These are phyloP conservation scores for Gobio gobio DNA, from an alignment of 2,113 vertebrate genomes.

Conservation along the genomic window DNA sequence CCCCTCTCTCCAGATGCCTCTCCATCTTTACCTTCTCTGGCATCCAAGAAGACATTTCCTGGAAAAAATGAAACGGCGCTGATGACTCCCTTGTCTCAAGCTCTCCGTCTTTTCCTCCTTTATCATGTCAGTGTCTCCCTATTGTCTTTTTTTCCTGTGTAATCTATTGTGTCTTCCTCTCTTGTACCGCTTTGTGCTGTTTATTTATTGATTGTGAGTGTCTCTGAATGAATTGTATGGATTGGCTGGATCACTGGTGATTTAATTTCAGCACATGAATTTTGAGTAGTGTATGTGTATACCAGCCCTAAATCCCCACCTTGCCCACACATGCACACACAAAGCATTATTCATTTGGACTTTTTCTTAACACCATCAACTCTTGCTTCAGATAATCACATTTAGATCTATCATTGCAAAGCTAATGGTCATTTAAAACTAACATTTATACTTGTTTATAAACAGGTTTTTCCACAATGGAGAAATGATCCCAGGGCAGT, in stretches of 20 bases:
- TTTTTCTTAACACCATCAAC: slow-evolving; percentile 35
- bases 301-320: not conserved
- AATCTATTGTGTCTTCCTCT: slow-evolving; percentile 16
- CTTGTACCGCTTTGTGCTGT: not conserved
- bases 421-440: slow-evolving; percentile 37
- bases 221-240: slow-evolving; percentile 30
- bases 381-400: slow-evolving; percentile 48
- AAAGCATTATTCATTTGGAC: slow-evolving; percentile 32
- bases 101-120: slow-evolving; percentile 24
- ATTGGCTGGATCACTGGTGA: slow-evolving; percentile 32
- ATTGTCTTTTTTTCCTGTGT: slow-evolving; percentile 2
- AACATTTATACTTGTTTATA: slow-evolving; percentile 48
- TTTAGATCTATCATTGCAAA: slow-evolving; percentile 44
- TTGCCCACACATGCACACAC: slow-evolving; percentile 30
- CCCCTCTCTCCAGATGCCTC: slow-evolving; percentile 8
- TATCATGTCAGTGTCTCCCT: slow-evolving; percentile 12
- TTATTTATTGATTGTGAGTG: slow-evolving; percentile 21
- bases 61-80: slow-evolving; percentile 9
- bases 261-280: slow-evolving; percentile 4
- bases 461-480: slow-evolving; percentile 2
- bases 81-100: slow-evolving; percentile 17
- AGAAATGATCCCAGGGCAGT: slow-evolving; percentile 14
- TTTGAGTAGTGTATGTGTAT: not conserved
- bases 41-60: slow-evolving; percentile 43
- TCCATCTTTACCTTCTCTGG: slow-evolving; percentile 37